Base-by-base conservation (phyloP, 2,888 invertebrate species). In the Sarcophaga rosellei region DNA sequence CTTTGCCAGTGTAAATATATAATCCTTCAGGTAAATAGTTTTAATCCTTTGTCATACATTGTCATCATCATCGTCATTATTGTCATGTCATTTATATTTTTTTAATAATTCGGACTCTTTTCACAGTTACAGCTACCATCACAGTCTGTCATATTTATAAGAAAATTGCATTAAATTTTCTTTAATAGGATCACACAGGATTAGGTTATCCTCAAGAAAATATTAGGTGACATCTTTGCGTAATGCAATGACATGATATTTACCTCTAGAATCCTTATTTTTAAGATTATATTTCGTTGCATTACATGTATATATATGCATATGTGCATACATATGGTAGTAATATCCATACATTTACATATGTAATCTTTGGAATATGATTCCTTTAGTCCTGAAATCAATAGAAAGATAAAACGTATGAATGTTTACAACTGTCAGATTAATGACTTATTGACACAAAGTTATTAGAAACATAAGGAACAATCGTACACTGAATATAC, bases 11-110 rank as follows among this genome's bases (percentile, higher is more conserved):
- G 77, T 66, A 81, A 84, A 81, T 80, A 86, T 69, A 84, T 88
- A 88, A 89, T 89, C 89, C 88, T 74, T 83, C 87, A 88, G 88
- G 88, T 88, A 89, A 88, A 88, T 87, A 81, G 80, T 84, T 81
- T 86, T 86, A 85, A 88, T 88, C 86, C 87, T 85, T 86, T 88
- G 88, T 83, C 80, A 86, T 74, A 83, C 77, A 81, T 82, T 35
- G 35, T 35, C 35, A 35, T 35, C 6, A 25, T 25, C 76, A 45
- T 84, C 45, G 81, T 79, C 8, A 68, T 44, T 76, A 70, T 87
- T 35, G 73, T 44, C 79, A 70, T 85, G 75, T 73, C 84, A 79
- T 76, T 69, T 79, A 70, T 69, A 70, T 35, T 35, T 10, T 35
- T 79, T 81, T 70, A 70, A 81, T 84, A 79, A 53, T 62, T 70